Conservation (phyloP, 2,113 vertebrate species). For the Syngnathus typhle region DNA sequence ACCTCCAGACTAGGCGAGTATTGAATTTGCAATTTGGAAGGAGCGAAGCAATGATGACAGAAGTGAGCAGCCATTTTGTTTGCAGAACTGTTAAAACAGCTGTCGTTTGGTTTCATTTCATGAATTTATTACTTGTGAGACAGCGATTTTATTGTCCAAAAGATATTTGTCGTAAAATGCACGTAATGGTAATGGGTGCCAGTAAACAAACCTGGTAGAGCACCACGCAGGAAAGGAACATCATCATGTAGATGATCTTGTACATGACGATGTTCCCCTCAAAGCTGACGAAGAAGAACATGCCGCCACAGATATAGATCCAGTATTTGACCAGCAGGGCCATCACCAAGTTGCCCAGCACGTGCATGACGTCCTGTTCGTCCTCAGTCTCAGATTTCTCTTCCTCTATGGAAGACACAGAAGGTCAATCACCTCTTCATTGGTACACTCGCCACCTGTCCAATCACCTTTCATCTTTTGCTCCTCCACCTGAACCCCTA, state of each 20-base stretch:
- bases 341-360: conserved; percentile 89
- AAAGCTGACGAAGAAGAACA: conserved; percentile 99
- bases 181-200: too few relatives aligned
- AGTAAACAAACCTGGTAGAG: conserved; percentile 84
- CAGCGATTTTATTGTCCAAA: too few relatives aligned
- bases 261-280: conserved; percentile 95
- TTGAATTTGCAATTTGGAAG: conserved; percentile 21
- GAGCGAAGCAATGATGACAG: not conserved
- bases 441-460: not conserved
- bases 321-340: conserved; percentile 95
- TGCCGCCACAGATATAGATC: conserved; percentile 96
- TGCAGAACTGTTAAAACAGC: not conserved
- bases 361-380: conserved; percentile 87
- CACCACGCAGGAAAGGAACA: conserved; percentile 93
- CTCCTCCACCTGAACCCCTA: conserved; percentile 81
- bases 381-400: conserved; percentile 59
- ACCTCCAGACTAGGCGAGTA: conserved; percentile 25
- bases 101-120: not conserved
- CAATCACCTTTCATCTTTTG: conserved; percentile 78
- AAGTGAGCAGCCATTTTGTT: not conserved
- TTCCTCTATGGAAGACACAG: conserved; percentile 60
- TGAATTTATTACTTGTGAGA: too few relatives aligned
- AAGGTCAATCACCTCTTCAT: not conserved
- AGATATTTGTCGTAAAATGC: too few relatives aligned
- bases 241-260: conserved; percentile 99